Conservation (phyloP, 2,888 invertebrate genomes). For the Napeogenes inachia region DNA sequence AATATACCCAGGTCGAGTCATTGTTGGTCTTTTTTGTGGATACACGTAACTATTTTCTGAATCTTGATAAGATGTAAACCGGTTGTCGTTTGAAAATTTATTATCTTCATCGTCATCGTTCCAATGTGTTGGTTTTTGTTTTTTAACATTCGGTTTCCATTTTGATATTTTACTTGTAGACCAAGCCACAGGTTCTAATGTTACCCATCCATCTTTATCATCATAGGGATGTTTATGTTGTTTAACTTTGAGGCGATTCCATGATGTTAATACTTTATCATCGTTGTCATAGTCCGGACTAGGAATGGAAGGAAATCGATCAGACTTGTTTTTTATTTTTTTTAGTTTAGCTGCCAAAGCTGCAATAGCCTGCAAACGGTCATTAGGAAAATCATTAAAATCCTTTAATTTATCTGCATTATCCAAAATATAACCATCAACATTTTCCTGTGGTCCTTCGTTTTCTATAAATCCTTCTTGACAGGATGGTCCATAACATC, state of each 20-base stretch:
- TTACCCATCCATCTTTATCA: slow-evolving; percentile 86
- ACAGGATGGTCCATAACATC: slow-evolving; percentile 71
- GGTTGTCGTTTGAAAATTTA: slow-evolving; percentile 45
- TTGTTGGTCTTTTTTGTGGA: slow-evolving; percentile 55
- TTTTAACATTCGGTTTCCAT: slow-evolving; percentile 82
- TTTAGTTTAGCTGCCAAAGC: slow-evolving; percentile 69
- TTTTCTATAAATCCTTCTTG: slow-evolving; percentile 55
- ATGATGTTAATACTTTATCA: slow-evolving; percentile 61
- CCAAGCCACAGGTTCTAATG: slow-evolving; percentile 87
- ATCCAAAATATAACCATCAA: slow-evolving; percentile 76
- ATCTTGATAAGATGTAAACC: slow-evolving; percentile 44
- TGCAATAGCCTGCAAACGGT: slow-evolving; percentile 65
- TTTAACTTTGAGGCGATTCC: slow-evolving; percentile 75
- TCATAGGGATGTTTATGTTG: slow-evolving; percentile 80
- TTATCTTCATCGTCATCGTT: slow-evolving; percentile 59
- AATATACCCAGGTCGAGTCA: slow-evolving; percentile 58
- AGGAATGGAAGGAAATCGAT: slow-evolving; percentile 37
- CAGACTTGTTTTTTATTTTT: slow-evolving; percentile 59
- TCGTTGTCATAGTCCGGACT: slow-evolving; percentile 45
- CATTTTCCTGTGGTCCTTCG: slow-evolving; percentile 71
- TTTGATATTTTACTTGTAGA: slow-evolving; percentile 88
- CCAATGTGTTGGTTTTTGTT: slow-evolving; percentile 71
- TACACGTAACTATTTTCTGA: slow-evolving; percentile 49
- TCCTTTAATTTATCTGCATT: slow-evolving; percentile 78
- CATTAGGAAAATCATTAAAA: slow-evolving; percentile 58